Evolutionary conservation across 1,140 invertebrate species (phyloP), one percentile per base, ranked within the genome.

Genomic region (Thereuonema tuberculata): DNA sequence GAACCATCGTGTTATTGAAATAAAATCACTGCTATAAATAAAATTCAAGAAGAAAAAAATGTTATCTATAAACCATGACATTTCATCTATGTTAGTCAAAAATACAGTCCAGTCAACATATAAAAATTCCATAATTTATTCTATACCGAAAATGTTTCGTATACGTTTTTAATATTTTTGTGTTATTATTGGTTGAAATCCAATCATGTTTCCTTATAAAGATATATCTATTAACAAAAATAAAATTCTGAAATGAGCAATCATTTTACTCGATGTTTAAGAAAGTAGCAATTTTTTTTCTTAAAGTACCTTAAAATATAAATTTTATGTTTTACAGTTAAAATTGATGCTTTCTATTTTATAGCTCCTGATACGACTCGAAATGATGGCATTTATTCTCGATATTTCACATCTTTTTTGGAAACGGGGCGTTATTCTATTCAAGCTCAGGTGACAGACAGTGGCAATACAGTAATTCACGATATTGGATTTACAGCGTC

Each of bases 301-400:
- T n/a, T n/a, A n/a, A n/a, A n/a, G n/a, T n/a, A n/a, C n/a, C n/a
- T n/a, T n/a, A n/a, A n/a, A n/a, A n/a, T n/a, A n/a, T n/a, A n/a
- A n/a, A n/a, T n/a, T n/a, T n/a, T n/a, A n/a, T n/a, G n/a, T n/a
- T n/a, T n/a, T n/a, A n/a, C n/a, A n/a, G n/a, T n/a, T n/a, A n/a
- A n/a, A n/a, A n/a, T n/a, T n/a, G n/a, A n/a, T n/a, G n/a, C n/a
- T n/a, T n/a, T n/a, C n/a, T n/a, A n/a, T n/a, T 21, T 50, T 24
- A 50, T 20, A 50, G 48, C 48, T 21, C 48, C 48, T 50, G 48
- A 50, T 20, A 24, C 21, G 21, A 50, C 17, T 21, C 3, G 14
- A 54, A 24, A 37, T 37, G 59, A 60, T 26, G 59, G 59, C n/a
- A 47, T 60, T 28, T 60, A 60, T 37, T 53, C 59, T 5, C 17